phyloP scores from a whole-genome alignment of 2,888 invertebrate genomes.

The Acronicta aceris region DNA sequence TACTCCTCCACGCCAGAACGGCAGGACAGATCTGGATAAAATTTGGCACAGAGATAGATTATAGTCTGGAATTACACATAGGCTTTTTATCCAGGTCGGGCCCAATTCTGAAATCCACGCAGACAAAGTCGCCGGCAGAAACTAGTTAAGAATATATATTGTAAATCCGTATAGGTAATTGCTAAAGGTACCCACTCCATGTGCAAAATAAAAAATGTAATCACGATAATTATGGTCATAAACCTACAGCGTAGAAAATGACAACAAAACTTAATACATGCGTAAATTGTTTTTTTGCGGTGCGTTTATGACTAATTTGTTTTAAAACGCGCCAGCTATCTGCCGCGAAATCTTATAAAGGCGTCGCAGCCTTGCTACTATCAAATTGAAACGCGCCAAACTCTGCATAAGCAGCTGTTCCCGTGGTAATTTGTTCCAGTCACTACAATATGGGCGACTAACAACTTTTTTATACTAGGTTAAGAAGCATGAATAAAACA shows the following conservation, averaged over 20 bases:
- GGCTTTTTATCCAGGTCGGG: no score
- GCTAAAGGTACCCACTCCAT: neutral
- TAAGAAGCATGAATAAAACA: constrained; percentile 51
- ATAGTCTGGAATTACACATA: no score
- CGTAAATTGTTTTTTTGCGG: constrained; percentile 27
- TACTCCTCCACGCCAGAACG: no score
- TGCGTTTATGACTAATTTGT: constrained; percentile 16
- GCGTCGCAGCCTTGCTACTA: constrained; percentile 13
- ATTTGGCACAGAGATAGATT: no score
- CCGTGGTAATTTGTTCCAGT: constrained; percentile 38
- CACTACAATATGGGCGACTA: constrained; percentile 26
- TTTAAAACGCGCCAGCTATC: constrained; percentile 19
- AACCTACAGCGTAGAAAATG: constrained; percentile 26
- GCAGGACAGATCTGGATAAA: no score
- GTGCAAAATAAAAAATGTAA: constrained; percentile 21
- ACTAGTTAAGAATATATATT: constrained; percentile 5
- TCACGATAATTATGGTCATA: constrained; percentile 30
- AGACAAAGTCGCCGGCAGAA: no score
- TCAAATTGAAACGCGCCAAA: constrained; percentile 37
- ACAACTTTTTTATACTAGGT: constrained; percentile 44
- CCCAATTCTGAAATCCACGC: no score
- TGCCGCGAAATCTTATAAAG: constrained; percentile 21
- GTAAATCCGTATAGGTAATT: constrained; percentile 1
- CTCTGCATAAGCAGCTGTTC: constrained; percentile 16
- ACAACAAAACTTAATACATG: constrained; percentile 9